These are phyloP conservation scores for Sclerodermus sp. DNA, from an alignment of 2,888 invertebrate species.

Conservation along the genomic window DNA sequence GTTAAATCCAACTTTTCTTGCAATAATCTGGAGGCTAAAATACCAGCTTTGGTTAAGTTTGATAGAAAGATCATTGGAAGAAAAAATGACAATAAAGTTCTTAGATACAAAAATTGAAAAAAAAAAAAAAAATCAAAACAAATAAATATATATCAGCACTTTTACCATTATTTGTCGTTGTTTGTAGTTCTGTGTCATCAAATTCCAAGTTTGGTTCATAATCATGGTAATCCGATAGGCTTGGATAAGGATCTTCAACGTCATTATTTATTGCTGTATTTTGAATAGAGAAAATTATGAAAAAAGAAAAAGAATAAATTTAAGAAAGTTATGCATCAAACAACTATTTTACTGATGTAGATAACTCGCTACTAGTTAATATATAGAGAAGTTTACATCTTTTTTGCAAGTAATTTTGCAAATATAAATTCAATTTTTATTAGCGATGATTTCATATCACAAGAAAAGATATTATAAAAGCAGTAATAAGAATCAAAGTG, in stretches of 20 bases:
- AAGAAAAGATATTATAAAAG: too few species aligned
- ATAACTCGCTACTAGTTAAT: constrained; percentile 2
- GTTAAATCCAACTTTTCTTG: constrained; percentile 55
- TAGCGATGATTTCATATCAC: too few species aligned
- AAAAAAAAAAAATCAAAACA: not conserved
- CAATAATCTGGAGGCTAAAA: constrained; percentile 47
- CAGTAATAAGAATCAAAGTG: too few species aligned
- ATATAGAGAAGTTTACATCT: not conserved
- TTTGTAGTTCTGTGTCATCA: constrained; percentile 88
- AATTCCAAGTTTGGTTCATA: constrained; percentile 95
- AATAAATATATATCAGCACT: not conserved
- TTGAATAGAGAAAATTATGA: not conserved
- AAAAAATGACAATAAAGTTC: not conserved
- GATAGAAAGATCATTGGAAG: not conserved
- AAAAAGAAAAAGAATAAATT: not conserved
- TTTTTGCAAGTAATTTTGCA: not conserved
- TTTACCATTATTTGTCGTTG: constrained; percentile 72
- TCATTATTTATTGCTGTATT: constrained; percentile 55
- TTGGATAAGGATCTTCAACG: constrained; percentile 79
- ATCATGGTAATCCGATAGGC: constrained; percentile 88
- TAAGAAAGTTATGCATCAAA: constrained; percentile 1
- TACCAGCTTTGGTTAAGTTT: not conserved
- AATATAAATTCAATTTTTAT: constrained; percentile 1
- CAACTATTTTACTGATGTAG: not conserved
- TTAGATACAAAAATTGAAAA: constrained; percentile 11